A percentile compares a stretch with the other conserved stretches of the same genome.
phyloP scores from a whole-genome alignment of 2,797 vertebrate species.

The Alexandromys oeconomus region DNA sequence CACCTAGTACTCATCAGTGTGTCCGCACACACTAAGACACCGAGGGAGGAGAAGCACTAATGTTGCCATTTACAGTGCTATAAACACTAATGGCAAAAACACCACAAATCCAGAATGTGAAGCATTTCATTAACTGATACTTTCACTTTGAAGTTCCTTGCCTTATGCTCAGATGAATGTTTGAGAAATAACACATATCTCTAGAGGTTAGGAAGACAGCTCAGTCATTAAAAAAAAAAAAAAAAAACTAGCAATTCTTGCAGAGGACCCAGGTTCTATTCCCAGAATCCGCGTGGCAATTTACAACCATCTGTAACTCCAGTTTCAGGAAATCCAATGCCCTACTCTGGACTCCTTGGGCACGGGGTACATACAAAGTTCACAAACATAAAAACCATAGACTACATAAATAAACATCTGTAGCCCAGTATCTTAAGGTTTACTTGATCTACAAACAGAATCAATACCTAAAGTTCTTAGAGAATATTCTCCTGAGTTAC shows the following conservation, averaged over 20 bases:
- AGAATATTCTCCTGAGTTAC: constrained; percentile 9
- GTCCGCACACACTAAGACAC: not conserved
- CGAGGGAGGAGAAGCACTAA: not conserved
- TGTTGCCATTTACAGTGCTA: not conserved
- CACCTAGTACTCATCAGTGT: not conserved
- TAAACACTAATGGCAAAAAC: constrained; percentile 36
- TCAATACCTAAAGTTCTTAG: not conserved
- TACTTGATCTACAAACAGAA: constrained; percentile 3
- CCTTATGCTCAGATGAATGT: constrained; percentile 5
- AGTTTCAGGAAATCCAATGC: not conserved
- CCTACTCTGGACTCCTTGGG: not conserved
- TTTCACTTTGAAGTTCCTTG: constrained; percentile 21
- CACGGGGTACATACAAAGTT: not conserved
- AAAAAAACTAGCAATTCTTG: not conserved
- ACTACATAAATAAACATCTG: not conserved
- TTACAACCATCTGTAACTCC: not conserved
- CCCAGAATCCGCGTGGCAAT: not conserved
- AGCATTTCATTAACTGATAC: not conserved
- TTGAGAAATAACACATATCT: not conserved
- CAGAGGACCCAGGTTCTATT: not conserved
- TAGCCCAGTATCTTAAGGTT: constrained; percentile 10
- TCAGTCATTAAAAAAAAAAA: not conserved
- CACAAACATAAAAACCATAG: not conserved
- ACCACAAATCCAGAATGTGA: not conserved
- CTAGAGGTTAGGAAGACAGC: not conserved